Evolutionary conservation across 2,888 invertebrate genomes (phyloP), one percentile per base, ranked within the genome.

Genomic region (Bhutanitis thaidina): DNA sequence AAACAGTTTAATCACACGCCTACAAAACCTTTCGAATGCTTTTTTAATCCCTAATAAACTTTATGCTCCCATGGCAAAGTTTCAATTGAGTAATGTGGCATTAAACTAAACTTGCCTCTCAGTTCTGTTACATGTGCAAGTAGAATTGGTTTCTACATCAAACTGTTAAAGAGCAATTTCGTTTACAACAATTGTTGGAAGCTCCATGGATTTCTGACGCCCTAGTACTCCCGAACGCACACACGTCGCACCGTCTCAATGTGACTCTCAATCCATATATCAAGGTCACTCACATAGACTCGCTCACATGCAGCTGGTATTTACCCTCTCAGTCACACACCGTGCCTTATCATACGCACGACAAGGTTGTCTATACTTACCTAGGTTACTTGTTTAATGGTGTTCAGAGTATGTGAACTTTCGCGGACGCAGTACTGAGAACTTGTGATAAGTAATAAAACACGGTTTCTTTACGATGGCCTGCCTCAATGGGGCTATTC

Each of bases 161-260:
- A 9, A 5, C 7, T 3, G 8, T 20, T 40, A 36, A 34, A 8
- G 12, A 36, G 1, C n/a, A 35, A 9, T 39, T 39, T 46, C 13
- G 13, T 15, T 16, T 36, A 12, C 5, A 13, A 4, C n/a, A 13
- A 13, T 9, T 13, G 12, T 30, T 7, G 10, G 13, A 13, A 45
- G 16, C 45, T 51, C 40, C 29, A 8, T 25, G 40, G 57, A 58
- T 66, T 74, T 74, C 74, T 87, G 78, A 54, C 58, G 62, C 67
- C 86, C 84, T 85, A 67, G 86, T 87, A 85, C 71, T 69, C 65
- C 67, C 59, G 60, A 72, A 72, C 77, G 71, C 78, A 80, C 83
- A 80, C 80, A 78, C 74, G 69, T 70, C 76, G 71, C 74, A 70
- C 69, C 70, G 71, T 63, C 67, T 71, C 69, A 63, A 67, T 71